A percentile compares a stretch with the other conserved stretches of the same genome.
These are phyloP conservation scores for Percopsis transmontana DNA, from an alignment of 2,113 vertebrate species.

Conservation along the genomic window DNA sequence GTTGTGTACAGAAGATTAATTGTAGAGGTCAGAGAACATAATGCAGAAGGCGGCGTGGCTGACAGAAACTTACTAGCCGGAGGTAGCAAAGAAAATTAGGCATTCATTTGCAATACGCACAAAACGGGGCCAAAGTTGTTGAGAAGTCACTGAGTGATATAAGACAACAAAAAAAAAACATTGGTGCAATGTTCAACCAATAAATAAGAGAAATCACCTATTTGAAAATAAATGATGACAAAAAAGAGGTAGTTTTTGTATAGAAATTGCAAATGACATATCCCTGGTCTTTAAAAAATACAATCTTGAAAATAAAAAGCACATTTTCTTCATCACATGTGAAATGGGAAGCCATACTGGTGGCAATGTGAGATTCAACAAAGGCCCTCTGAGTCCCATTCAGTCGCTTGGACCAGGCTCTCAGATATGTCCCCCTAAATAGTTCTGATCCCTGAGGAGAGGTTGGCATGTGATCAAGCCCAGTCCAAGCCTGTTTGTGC, in stretches of 20 bases:
- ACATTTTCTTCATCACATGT: slow-evolving; percentile 34
- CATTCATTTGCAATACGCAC: slow-evolving; percentile 7
- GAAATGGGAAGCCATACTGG: slow-evolving; percentile 1
- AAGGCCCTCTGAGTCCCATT: neutral
- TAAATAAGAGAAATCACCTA: slow-evolving; percentile 75
- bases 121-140: neutral
- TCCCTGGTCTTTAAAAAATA: slow-evolving; percentile 59
- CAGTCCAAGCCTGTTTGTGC: slow-evolving; percentile 32
- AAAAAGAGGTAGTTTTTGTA: slow-evolving; percentile 93
- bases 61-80: slow-evolving; percentile 2
- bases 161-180: slow-evolving; percentile 49
- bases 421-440: slow-evolving; percentile 76
- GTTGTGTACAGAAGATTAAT: neutral
- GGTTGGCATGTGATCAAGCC: slow-evolving; percentile 38
- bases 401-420: slow-evolving; percentile 40
- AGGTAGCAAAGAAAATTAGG: slow-evolving; percentile 50
- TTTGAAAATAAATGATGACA: slow-evolving; percentile 80
- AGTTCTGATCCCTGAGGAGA: slow-evolving; percentile 88
- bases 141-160: slow-evolving; percentile 43
- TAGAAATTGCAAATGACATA: slow-evolving; percentile 83
- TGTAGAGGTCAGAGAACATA: slow-evolving; percentile 1
- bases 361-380: slow-evolving; percentile 17
- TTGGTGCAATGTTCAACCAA: slow-evolving; percentile 71
- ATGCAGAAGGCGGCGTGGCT: neutral
- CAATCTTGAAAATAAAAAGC: slow-evolving; percentile 26